Base-by-base conservation (phyloP, 2,888 invertebrate genomes). In the Zaprionus obscuricornis region DNA sequence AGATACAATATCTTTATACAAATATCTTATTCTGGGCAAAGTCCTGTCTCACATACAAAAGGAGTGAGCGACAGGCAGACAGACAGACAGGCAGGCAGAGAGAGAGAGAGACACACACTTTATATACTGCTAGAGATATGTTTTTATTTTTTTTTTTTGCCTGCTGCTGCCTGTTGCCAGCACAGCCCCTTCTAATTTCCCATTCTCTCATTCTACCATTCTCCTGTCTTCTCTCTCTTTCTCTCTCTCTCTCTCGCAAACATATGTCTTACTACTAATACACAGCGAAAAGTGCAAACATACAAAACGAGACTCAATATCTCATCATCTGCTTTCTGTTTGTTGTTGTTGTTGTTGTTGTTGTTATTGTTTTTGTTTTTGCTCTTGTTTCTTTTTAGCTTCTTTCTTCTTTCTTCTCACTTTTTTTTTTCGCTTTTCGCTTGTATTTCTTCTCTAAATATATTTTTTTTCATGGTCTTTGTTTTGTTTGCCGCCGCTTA, bases 1-100 rank as follows among this genome's bases (percentile, higher is more conserved):
- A 65, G 67, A 68, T 68, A 70, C 66, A 66, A 70, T 70, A 70
- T 68, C 67, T 70, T 27, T 31, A 49, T 33, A 50, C 40, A 46
- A 26, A 14, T 47, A 34, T 42, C 31, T 45, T 59, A 26, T 29
- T 16, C 26, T 40, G 55, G 24, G n/a, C 33, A 24, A 36, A 46
- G 45, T 67, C 57, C 70, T 69, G 65, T 29, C 50, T 29, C 31
- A 49, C 27, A 33, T 3, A 13, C 46, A 57, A 6, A 11, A 26
- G 18, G 14, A 18, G 22, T 24, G 27, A 13, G 31, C 24, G 40
- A 57, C 34, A 24, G 50, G 29, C n/a, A n/a, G n/a, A n/a, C n/a
- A n/a, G n/a, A n/a, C n/a, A n/a, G n/a, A n/a, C n/a, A n/a, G n/a
- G n/a, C n/a, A n/a, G n/a, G n/a, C n/a, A n/a, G n/a, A n/a, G n/a